Evolutionary conservation across 2,113 vertebrate genomes (phyloP), one percentile per base, ranked within the genome.

Genomic region (Arothron firmamentum): DNA sequence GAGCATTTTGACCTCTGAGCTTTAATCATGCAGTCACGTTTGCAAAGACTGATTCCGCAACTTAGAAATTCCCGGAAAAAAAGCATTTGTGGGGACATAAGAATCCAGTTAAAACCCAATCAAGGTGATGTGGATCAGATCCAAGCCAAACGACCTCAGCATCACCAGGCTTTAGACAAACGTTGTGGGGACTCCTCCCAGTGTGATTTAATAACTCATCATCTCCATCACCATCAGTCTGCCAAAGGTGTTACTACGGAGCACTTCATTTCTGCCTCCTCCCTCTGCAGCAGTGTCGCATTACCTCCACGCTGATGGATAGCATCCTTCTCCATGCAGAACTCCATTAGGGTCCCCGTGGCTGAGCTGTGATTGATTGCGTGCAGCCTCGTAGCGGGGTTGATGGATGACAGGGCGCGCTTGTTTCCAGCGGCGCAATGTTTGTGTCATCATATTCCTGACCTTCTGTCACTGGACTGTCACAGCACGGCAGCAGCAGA

Each of bases 281-380:
- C 80, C 52, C 55, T 61, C 57, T 63, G 65, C 67, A 65, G 72
- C 75, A 83, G 25, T 28, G 25, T 83, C 80, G 75, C 65, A 79
- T 86, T 85, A 80, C 61, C 54, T 10, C 34, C 62, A 28, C 0
- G 10, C 67, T 85, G 75, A 87, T 77, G 79, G 75, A 85, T 84
- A 20, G 59, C 70, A 64, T 62, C 79, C 75, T 50, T 45, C 42
- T 65, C 62, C 57, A 12, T 31, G 74, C 73, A 15, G 56, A 65
- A 58, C 67, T 65, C 77, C 58, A 55, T 83, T 72, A 80, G 45
- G 38, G 45, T 21, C 20, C 17, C 47, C 25, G 9, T 21, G 15
- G 59, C 19, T 46, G 4, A 41, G 69, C 51, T 6, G 34, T 82
- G 85, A 88, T 79, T 76, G 80, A 80, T 81, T 19, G 52, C 60